These are phyloP conservation scores for Gasteruption jaculator DNA, from an alignment of 2,888 invertebrate genomes.

Conservation along the genomic window DNA sequence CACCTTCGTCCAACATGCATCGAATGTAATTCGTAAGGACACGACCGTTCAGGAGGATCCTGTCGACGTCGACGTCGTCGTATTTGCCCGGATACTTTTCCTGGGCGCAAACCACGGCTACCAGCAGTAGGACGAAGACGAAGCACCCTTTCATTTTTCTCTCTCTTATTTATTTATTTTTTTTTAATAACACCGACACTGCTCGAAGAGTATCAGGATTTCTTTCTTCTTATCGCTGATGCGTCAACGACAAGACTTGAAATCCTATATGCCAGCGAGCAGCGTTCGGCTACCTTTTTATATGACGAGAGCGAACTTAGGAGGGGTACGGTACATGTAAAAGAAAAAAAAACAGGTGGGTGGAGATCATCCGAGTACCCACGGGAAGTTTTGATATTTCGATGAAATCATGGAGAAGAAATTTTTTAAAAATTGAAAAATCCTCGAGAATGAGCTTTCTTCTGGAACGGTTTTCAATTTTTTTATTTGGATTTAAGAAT, in stretches of 20 bases:
- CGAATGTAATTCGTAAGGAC: slow-evolving; percentile 60
- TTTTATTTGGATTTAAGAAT: too few species aligned
- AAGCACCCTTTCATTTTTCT: slow-evolving; percentile 26
- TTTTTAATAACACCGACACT: too few species aligned
- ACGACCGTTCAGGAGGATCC: slow-evolving; percentile 56
- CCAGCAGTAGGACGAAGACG: slow-evolving; percentile 28
- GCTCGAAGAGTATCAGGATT: too few species aligned
- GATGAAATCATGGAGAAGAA: too few species aligned
- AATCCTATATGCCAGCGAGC: slow-evolving; percentile 8
- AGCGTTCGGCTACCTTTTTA: slow-evolving; percentile 17
- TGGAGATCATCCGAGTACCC: too few species aligned
- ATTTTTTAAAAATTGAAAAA: too few species aligned
- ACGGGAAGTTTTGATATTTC: too few species aligned
- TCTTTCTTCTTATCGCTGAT: too few species aligned
- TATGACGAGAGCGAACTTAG: slow-evolving; percentile 10
- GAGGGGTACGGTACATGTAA: slow-evolving; percentile 15
- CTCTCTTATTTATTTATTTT: slow-evolving; percentile 7
- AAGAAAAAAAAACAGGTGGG: too few species aligned
- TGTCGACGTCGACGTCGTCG: slow-evolving; percentile 59
- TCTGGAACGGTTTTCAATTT: too few species aligned
- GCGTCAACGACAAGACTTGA: slow-evolving; percentile 14
- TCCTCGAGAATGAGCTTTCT: too few species aligned
- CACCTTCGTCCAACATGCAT: slow-evolving; percentile 60
- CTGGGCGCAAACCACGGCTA: slow-evolving; percentile 26
- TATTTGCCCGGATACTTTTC: slow-evolving; percentile 55